A percentile compares a stretch with the other conserved stretches of the same genome.
phyloP scores from a whole-genome alignment of 2,113 vertebrate genomes.

The Andinoacara biseriatus region DNA sequence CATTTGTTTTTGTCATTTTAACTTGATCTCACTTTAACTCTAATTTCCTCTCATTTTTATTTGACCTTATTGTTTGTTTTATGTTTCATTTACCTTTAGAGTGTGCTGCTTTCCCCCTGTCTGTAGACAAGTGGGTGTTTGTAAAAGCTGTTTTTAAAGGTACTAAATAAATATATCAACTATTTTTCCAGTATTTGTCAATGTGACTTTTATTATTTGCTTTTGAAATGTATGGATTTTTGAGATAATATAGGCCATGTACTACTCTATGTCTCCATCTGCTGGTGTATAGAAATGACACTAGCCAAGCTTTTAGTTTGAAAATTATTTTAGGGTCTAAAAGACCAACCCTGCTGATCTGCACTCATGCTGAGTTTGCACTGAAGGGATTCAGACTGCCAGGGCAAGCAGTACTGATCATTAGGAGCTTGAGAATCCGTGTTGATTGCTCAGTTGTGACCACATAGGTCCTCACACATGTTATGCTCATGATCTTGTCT shows the following conservation, averaged over 20 bases:
- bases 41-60: background rate
- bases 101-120: background rate
- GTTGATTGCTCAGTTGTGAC: background rate
- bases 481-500: background rate
- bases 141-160: background rate
- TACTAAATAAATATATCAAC: background rate
- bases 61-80: background rate
- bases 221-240: background rate
- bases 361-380: background rate
- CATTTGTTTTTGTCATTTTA: background rate
- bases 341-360: background rate
- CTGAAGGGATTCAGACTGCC: background rate
- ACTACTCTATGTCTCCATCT: constrained; percentile 3
- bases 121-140: background rate
- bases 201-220: background rate
- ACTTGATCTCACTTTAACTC: background rate
- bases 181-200: background rate
- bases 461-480: background rate
- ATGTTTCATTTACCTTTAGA: background rate
- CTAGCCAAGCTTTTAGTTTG: background rate
- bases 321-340: background rate
- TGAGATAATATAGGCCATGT: background rate
- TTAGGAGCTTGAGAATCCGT: background rate
- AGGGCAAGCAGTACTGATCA: background rate
- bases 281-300: background rate